Evolutionary conservation across 2,888 invertebrate species (phyloP), one percentile per base, ranked within the genome.

Genomic region (Hydriomena furcata): DNA sequence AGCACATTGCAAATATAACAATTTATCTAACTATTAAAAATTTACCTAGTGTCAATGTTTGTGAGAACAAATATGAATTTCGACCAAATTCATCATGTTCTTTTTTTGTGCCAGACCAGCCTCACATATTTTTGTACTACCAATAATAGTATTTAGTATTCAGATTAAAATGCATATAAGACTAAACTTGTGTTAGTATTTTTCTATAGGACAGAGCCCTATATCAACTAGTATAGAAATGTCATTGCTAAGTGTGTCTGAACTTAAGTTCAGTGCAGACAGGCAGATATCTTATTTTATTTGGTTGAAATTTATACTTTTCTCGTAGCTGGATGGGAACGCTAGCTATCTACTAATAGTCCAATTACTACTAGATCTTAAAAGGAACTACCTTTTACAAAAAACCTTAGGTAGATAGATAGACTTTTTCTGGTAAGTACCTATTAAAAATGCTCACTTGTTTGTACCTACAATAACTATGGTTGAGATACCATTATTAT

Each of bases 1-100:
- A 76, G 76, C 69, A 69, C 67, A 65, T 58, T 42, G 45, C 55
- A 55, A 55, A 48, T 42, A 28, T 36, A 52, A 40, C 38, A 42
- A 46, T 30, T 7, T 28, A 24, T n/a, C 20, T 2, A 17, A 3
- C 4, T 17, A 17, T 17, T 4, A 17, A 17, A 17, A 17, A 17
- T 3, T 17, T 4, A 17, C 17, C 17, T 17, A 17, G 17, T 3
- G 17, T 17, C 17, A 17, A 17, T n/a, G 17, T 17, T 17, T 17
- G 17, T 17, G 17, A 17, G 4, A 3, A 17, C 17, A 17, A 17
- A 4, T 17, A 17, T 17, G 17, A 17, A 17, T 17, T 17, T 17
- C 4, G 17, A 17, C 17, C 17, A 17, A 17, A 17, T 2, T 17
- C 17, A 17, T 17, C 17, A 17, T 17, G n/a, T n/a, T n/a, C n/a